Conservation (phyloP, 2,113 vertebrate species). For the Octodon degus region DNA sequence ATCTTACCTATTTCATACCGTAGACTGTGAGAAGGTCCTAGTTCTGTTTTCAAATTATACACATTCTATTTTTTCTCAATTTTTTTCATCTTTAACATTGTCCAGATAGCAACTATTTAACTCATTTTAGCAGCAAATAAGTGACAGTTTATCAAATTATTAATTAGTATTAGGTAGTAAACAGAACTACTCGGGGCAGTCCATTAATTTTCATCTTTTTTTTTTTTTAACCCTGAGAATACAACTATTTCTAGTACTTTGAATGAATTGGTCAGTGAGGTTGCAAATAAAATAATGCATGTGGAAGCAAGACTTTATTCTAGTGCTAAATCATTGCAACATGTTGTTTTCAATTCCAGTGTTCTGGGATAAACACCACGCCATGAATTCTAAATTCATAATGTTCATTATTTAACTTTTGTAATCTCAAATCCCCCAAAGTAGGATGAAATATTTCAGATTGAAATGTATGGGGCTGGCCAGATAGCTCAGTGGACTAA, state of each 20-base stretch:
- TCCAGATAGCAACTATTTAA: neutral
- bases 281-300: constrained; percentile 45
- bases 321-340: neutral
- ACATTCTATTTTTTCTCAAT: neutral
- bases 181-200: neutral
- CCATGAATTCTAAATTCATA: constrained; percentile 34
- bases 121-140: neutral
- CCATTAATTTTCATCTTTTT: constrained; percentile 55
- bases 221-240: constrained; percentile 44
- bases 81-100: neutral
- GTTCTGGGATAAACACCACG: constrained; percentile 21
- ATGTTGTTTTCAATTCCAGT: neutral
- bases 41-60: neutral
- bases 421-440: neutral
- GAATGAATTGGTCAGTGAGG: constrained; percentile 33
- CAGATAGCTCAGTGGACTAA: too few relatives aligned
- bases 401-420: constrained; percentile 26
- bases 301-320: neutral
- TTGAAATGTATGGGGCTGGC: neutral
- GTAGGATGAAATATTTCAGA: neutral
- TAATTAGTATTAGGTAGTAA: constrained; percentile 46
- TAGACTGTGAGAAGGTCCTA: neutral
- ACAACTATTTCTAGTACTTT: constrained; percentile 17
- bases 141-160: neutral
- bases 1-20: constrained; percentile 9